Percentiles rank a stretch among this genome's conserved stretches.
Evolutionary conservation across 2,113 vertebrate species (phyloP).

Genomic region (Pampusana beccarii): DNA sequence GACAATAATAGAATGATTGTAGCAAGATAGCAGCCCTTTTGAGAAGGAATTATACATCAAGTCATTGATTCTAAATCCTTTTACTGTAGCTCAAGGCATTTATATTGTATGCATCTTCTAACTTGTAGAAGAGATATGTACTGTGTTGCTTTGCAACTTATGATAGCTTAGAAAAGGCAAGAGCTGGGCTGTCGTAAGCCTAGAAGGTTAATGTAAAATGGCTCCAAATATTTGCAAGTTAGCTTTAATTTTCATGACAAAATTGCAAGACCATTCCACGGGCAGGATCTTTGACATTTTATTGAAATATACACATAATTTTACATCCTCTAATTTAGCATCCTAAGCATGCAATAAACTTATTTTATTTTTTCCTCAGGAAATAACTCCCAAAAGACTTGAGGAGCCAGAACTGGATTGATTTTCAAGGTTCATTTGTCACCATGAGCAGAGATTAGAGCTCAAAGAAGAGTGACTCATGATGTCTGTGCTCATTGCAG

Average conservation of each 20-base stretch:
- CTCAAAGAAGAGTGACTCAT: conserved; percentile 57
- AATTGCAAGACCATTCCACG: not conserved
- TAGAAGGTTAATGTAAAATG: not conserved
- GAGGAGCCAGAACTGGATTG: conserved; percentile 47
- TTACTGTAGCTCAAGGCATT: not conserved
- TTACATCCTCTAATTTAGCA: not conserved
- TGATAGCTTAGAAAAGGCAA: not conserved
- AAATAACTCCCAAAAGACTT: not conserved
- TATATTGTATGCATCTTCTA: not conserved
- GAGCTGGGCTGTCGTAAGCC: not conserved
- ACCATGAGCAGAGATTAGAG: conserved; percentile 63
- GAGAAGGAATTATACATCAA: not conserved
- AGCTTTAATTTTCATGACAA: not conserved
- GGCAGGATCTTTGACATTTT: not conserved
- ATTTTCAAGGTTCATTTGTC: conserved; percentile 70
- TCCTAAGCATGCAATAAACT: not conserved
- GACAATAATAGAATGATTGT: not conserved
- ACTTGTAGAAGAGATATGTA: not conserved
- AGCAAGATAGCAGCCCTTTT: not conserved
- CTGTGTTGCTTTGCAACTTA: not conserved
- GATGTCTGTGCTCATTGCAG: conserved; percentile 49
- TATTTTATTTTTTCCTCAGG: not conserved
- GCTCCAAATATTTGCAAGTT: not conserved
- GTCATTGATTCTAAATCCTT: not conserved
- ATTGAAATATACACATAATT: not conserved